Conservation (phyloP, 2,888 invertebrate genomes). For the Cheilosia scutellata region DNA sequence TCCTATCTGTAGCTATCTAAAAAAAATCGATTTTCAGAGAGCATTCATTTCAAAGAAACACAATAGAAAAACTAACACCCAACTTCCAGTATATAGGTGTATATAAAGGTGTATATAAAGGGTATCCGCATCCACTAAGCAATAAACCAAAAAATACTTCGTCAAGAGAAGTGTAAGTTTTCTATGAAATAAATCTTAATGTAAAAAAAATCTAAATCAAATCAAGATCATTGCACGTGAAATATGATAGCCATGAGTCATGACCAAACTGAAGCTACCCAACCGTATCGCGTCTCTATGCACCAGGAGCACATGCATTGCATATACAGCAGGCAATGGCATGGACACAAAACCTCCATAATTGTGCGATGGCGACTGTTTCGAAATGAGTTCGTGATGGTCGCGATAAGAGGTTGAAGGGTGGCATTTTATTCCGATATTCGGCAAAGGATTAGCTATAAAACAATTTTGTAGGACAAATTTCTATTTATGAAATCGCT, state of each 20-base stretch:
- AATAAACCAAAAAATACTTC: background rate
- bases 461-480: slow-evolving; percentile 11
- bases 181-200: too few species aligned
- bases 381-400: background rate
- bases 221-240: background rate
- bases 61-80: background rate
- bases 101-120: too few species aligned
- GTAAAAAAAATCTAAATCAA: too few species aligned
- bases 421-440: background rate
- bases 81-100: background rate
- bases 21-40: background rate
- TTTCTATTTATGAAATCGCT: background rate
- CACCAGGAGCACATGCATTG: background rate
- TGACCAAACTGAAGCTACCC: background rate
- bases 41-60: background rate
- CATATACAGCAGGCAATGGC: background rate
- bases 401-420: background rate
- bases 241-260: background rate
- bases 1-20: too few species aligned
- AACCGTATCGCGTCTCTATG: background rate
- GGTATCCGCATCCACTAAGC: too few species aligned
- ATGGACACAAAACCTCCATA: background rate
- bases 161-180: too few species aligned
- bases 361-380: background rate
- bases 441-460: background rate